Percentiles rank a stretch among this genome's conserved stretches.
These are phyloP conservation scores for Protobothrops mucrosquamatus DNA, from an alignment of 2,113 vertebrate genomes.

Conservation along the genomic window DNA sequence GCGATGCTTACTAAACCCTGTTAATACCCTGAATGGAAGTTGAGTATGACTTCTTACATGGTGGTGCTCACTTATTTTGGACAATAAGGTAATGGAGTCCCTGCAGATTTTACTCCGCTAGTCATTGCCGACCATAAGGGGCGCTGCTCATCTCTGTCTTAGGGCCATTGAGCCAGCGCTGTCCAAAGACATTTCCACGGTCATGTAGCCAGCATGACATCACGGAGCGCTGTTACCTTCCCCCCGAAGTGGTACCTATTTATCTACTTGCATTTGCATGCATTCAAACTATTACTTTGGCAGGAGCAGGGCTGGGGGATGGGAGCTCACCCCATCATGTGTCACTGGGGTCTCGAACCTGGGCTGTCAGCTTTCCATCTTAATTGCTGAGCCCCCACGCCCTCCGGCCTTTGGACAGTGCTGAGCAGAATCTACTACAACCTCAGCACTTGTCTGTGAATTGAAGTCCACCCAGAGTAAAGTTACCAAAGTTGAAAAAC, in stretches of 20 bases:
- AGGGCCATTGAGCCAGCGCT: background rate
- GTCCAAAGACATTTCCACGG: background rate
- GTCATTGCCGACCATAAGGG: too few species aligned
- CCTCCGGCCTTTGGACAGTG: background rate
- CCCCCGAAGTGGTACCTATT: background rate
- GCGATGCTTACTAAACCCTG: background rate
- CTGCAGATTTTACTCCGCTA: background rate
- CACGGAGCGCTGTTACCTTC: background rate
- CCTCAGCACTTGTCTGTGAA: background rate
- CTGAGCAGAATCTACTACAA: background rate
- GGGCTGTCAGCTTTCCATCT: background rate
- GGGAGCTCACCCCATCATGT: background rate
- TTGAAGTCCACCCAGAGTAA: background rate
- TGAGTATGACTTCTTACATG: background rate
- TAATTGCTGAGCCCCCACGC: background rate
- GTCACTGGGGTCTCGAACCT: background rate
- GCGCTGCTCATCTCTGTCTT: background rate
- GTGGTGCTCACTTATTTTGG: background rate
- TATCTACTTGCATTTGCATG: background rate
- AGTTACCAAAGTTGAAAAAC: background rate
- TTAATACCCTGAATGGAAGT: background rate
- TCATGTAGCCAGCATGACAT: background rate
- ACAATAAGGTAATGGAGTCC: background rate
- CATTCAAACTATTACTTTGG: background rate
- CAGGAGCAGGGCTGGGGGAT: background rate